Base-by-base conservation (phyloP, 2,113 vertebrate species). In the Nesoenas mayeri region DNA sequence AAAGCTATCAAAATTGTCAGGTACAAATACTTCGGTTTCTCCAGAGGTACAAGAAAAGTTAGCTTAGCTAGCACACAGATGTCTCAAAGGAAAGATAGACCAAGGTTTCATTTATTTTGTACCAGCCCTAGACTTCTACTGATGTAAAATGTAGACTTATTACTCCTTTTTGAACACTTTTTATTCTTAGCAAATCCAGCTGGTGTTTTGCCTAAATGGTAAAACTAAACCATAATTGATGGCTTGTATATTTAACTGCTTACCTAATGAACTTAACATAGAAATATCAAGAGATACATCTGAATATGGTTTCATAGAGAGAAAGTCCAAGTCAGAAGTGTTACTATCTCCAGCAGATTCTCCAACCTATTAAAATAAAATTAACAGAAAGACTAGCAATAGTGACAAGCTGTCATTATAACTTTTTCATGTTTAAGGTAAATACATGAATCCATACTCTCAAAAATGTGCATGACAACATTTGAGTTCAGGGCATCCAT, bases 231-330 rank as follows among this genome's bases (percentile, higher is more conserved):
- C 21, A 5, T 17, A 69, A 48, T 1, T 48, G 19, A 81, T 12
- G 15, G 56, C 15, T 20, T 40, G 5, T 38, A 5, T 32, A 67
- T 51, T 65, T 75, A 62, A 25, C 72, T 51, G 97, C 97, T 97
- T 95, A 99, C 99, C 99, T 91, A 99, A 97, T 1, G 99, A 98
- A 97, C 98, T 98, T 38, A 99, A 98, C 98, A 99, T 97, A 62
- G 99, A 98, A 93, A 99, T 99, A 87, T 99, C 99, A 28, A 99
- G 97, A 72, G 99, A 99, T 69, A 99, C 98, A 44, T 99, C 99
- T 2, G 99, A 98, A 85, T 99, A 99, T 0, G 97, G 97, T 96
- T 99, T 99, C 97, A 99, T 97, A 10, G 99, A 98, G 95, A 99
- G 98, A 91, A 99, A 99, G 91, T 99, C 99, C 97, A 99, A 96